phyloP scores from a whole-genome alignment of 2,113 vertebrate species.

The Eudyptes chrysolophus region DNA sequence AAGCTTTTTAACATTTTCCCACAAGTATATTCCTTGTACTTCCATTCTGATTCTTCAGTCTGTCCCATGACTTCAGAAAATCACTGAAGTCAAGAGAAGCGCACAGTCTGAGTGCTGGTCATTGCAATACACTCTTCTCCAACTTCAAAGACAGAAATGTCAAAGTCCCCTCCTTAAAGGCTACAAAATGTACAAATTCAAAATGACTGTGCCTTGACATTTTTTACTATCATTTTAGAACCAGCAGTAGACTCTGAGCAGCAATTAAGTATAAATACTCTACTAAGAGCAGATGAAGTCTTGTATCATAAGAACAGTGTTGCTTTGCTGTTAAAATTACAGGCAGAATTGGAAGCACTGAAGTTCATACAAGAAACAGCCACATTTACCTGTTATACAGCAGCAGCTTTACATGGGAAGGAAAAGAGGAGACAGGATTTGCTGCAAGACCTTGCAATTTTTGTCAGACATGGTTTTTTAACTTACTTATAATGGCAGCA shows the following conservation, averaged over 20 bases:
- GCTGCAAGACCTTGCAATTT: neutral
- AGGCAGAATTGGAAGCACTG: neutral
- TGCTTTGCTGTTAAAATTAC: neutral
- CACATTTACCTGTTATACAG: neutral
- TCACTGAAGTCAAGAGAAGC: neutral
- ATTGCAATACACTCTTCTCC: neutral
- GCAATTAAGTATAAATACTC: neutral
- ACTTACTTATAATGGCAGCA: conserved; percentile 97
- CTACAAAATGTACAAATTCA: neutral
- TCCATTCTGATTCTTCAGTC: neutral
- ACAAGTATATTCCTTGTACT: neutral
- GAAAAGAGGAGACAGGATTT: neutral
- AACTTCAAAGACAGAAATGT: neutral
- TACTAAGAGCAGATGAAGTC: neutral
- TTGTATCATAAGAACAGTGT: neutral
- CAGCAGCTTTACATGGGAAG: neutral
- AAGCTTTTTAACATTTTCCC: neutral
- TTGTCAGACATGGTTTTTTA: neutral
- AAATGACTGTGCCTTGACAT: neutral
- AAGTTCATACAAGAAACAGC: neutral
- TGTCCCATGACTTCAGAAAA: neutral
- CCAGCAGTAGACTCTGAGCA: neutral
- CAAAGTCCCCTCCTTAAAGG: neutral
- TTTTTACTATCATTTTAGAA: neutral
- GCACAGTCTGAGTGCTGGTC: neutral